Percentiles rank a stretch among this genome's conserved stretches.
These are phyloP conservation scores for Anabacerthia variegaticeps DNA, from an alignment of 2,797 vertebrate genomes.

Conservation along the genomic window DNA sequence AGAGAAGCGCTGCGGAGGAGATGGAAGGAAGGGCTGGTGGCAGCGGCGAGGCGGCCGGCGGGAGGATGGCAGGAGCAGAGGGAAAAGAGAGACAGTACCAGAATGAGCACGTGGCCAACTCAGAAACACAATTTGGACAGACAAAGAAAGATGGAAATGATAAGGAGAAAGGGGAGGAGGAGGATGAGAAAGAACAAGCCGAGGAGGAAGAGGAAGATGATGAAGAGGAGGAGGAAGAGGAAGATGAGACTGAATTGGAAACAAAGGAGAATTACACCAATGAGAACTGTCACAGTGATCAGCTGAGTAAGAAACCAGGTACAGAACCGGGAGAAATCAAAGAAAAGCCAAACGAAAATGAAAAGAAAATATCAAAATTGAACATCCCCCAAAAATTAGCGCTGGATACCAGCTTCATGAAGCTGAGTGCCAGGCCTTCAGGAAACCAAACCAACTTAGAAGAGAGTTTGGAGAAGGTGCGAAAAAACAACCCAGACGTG, in stretches of 20 bases:
- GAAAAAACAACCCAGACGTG: constrained; percentile 86
- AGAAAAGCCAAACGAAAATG: constrained; percentile 78
- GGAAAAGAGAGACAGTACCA: constrained; percentile 42
- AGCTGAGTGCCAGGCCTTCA: constrained; percentile 93
- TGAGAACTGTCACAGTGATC: neutral
- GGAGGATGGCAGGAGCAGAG: neutral
- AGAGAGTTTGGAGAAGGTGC: constrained; percentile 86
- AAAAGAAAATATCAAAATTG: constrained; percentile 88
- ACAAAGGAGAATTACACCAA: constrained; percentile 45
- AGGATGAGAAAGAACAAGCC: constrained; percentile 2
- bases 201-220: neutral
- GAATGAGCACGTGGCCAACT: constrained; percentile 40
- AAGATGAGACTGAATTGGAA: constrained; percentile 43
- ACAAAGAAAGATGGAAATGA: constrained; percentile 38
- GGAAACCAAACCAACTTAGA: constrained; percentile 98
- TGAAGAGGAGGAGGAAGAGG: neutral
- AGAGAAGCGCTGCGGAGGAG: constrained; percentile 53
- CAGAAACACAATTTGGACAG: neutral
- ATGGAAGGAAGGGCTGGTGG: neutral
- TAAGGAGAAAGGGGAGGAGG: neutral
- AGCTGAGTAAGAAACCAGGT: neutral
- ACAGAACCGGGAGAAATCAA: constrained; percentile 42
- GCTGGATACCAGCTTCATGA: constrained; percentile 85
- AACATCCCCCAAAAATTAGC: constrained; percentile 89
- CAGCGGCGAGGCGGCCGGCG: rapidly evolving